Evolutionary conservation across 2,797 vertebrate genomes (phyloP).

Genomic region (Cossypha polioptera): DNA sequence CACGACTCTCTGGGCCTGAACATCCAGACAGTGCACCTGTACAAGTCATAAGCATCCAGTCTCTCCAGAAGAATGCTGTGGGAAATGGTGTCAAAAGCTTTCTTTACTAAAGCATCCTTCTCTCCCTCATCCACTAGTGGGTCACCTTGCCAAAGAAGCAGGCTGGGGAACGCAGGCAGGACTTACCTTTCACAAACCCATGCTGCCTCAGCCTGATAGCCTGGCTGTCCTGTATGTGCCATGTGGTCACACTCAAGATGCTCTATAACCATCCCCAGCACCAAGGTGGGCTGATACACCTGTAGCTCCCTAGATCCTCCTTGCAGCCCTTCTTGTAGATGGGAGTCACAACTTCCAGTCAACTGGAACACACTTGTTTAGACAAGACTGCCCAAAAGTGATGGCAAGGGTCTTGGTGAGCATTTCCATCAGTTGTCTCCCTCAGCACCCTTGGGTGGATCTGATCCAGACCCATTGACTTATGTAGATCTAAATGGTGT

Average conservation of each 20-base stretch:
- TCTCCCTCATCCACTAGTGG: neutral
- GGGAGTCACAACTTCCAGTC: neutral
- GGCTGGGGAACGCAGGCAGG: neutral
- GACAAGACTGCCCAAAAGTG: neutral
- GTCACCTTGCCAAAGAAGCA: neutral
- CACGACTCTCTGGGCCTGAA: fast-evolving
- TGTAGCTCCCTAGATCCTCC: neutral
- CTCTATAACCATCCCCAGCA: neutral
- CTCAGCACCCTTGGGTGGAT: neutral
- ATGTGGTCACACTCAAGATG: neutral
- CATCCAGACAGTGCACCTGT: fast-evolving
- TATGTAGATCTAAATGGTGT: neutral
- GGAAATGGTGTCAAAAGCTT: neutral
- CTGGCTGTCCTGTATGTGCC: neutral
- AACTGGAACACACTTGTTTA: neutral
- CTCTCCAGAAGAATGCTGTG: neutral
- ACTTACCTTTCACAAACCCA: neutral
- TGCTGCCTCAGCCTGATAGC: too few species aligned
- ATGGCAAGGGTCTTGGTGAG: neutral
- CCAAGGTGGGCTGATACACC: fast-evolving
- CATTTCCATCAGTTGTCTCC: neutral
- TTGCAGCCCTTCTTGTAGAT: too few species aligned
- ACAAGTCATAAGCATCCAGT: neutral
- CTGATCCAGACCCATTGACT: neutral
- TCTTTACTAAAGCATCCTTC: neutral